Evolutionary conservation across 1,140 invertebrate genomes (phyloP).

Genomic region (Macrotrachela quadricornifera): DNA sequence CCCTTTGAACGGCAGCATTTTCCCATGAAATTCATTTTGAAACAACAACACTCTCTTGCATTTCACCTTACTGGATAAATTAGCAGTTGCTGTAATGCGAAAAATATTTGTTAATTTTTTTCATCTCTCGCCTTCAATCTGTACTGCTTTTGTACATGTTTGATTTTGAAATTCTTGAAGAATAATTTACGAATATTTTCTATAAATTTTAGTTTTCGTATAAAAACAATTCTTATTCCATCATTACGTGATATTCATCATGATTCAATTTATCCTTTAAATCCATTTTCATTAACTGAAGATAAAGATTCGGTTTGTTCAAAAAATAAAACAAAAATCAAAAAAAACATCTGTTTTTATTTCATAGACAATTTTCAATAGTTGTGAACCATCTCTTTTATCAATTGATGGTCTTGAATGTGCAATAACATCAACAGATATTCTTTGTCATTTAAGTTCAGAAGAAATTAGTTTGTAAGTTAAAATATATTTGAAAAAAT

Average conservation of each 20-base stretch:
- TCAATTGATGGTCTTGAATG: slow-evolving; percentile 51
- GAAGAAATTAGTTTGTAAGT: slow-evolving; percentile 53
- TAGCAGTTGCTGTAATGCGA: too few species aligned
- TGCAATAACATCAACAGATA: slow-evolving; percentile 55
- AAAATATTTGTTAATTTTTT: too few species aligned
- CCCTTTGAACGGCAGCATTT: too few species aligned
- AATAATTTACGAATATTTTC: slow-evolving; percentile 33
- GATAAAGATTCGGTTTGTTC: neutral
- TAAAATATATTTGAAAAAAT: neutral
- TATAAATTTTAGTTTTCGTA: slow-evolving; percentile 36
- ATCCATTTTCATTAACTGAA: slow-evolving; percentile 29
- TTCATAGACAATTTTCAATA: slow-evolving; percentile 14
- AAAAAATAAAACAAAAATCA: too few species aligned
- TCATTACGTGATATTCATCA: slow-evolving; percentile 53
- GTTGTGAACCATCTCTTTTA: slow-evolving; percentile 57
- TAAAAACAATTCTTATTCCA: slow-evolving; percentile 48
- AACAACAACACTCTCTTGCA: too few species aligned
- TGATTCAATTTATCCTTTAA: slow-evolving; percentile 55
- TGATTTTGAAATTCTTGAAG: too few species aligned
- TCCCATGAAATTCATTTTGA: too few species aligned
- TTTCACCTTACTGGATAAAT: too few species aligned
- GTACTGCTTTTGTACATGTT: too few species aligned
- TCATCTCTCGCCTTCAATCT: too few species aligned
- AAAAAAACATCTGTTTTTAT: neutral
- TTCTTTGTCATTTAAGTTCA: slow-evolving; percentile 51